A percentile compares a stretch with the other conserved stretches of the same genome.
These are phyloP conservation scores for Acipenser oxyrinchus DNA, from an alignment of 2,797 vertebrate species.

Conservation along the genomic window DNA sequence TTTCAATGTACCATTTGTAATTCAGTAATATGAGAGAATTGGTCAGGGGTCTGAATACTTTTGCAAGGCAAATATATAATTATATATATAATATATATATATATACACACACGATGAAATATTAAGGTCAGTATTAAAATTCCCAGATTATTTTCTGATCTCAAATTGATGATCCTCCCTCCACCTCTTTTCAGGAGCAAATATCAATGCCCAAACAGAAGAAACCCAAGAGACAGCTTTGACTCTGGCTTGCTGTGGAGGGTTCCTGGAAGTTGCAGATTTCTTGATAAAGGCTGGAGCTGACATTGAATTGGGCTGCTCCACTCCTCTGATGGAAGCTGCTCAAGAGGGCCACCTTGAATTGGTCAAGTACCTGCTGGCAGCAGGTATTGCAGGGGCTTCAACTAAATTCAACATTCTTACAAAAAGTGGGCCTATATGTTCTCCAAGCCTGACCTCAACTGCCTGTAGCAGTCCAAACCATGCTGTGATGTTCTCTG, in stretches of 20 bases:
- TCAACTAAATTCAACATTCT: neutral
- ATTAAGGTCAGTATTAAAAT: too few species aligned
- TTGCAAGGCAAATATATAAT: too few species aligned
- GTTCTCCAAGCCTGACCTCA: too few species aligned
- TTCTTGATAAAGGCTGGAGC: slow-evolving; percentile 97
- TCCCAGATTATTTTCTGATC: too few species aligned
- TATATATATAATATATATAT: too few species aligned
- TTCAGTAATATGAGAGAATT: too few species aligned
- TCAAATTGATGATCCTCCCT: neutral
- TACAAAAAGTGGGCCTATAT: neutral
- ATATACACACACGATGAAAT: neutral
- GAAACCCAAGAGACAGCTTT: slow-evolving; percentile 96
- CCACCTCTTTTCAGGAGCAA: slow-evolving; percentile 69
- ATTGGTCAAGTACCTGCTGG: slow-evolving; percentile 92
- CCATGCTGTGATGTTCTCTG: neutral
- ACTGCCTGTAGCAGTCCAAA: too few species aligned
- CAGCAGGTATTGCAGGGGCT: slow-evolving; percentile 63
- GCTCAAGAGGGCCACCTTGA: slow-evolving; percentile 97
- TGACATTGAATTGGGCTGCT: slow-evolving; percentile 95
- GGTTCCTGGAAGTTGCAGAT: slow-evolving; percentile 95
- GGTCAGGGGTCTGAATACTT: too few species aligned
- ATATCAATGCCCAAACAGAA: slow-evolving; percentile 97
- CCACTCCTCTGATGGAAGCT: slow-evolving; percentile 96
- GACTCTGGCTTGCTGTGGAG: slow-evolving; percentile 93
- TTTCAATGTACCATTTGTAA: too few species aligned